These are phyloP conservation scores for Caenorhabditis angaria DNA, from an alignment of 2,888 invertebrate species.

Conservation along the genomic window DNA sequence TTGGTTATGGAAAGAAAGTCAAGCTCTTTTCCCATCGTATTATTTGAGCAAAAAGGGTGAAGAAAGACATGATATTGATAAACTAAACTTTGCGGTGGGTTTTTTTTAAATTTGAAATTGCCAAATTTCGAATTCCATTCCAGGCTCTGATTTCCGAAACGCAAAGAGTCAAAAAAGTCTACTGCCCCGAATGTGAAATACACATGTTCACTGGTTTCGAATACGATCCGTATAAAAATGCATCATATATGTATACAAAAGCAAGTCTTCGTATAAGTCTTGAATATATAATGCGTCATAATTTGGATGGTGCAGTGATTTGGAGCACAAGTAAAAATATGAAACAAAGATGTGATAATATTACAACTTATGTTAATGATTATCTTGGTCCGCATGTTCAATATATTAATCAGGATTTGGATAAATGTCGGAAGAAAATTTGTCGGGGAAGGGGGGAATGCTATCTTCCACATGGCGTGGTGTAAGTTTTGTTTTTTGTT, in stretches of 20 bases:
- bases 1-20: slow-evolving; percentile 42
- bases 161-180: slow-evolving; percentile 26
- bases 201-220: slow-evolving; percentile 64
- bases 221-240: slow-evolving; percentile 56
- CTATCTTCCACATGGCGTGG: slow-evolving; percentile 6
- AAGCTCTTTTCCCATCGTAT: slow-evolving; percentile 43
- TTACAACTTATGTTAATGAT: slow-evolving; percentile 40
- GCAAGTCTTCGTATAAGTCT: slow-evolving; percentile 34
- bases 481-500: neutral
- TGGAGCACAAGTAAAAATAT: slow-evolving; percentile 58
- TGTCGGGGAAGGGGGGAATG: slow-evolving; percentile 30
- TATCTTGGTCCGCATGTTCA: slow-evolving; percentile 43
- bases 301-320: slow-evolving; percentile 53
- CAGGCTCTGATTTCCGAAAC: slow-evolving; percentile 43
- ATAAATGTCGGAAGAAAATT: slow-evolving; percentile 26
- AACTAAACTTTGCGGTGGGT: slow-evolving; percentile 15
- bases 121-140: slow-evolving; percentile 11
- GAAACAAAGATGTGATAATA: slow-evolving; percentile 37
- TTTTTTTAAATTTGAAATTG: too few species aligned
- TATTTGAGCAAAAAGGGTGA: slow-evolving; percentile 24
- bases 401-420: slow-evolving; percentile 17
- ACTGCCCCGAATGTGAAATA: slow-evolving; percentile 36
- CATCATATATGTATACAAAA: slow-evolving; percentile 41
- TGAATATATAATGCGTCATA: slow-evolving; percentile 50
- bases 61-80: slow-evolving; percentile 6